phyloP scores from a whole-genome alignment of 2,888 invertebrate genomes.

The Drosophila paramelanica region DNA sequence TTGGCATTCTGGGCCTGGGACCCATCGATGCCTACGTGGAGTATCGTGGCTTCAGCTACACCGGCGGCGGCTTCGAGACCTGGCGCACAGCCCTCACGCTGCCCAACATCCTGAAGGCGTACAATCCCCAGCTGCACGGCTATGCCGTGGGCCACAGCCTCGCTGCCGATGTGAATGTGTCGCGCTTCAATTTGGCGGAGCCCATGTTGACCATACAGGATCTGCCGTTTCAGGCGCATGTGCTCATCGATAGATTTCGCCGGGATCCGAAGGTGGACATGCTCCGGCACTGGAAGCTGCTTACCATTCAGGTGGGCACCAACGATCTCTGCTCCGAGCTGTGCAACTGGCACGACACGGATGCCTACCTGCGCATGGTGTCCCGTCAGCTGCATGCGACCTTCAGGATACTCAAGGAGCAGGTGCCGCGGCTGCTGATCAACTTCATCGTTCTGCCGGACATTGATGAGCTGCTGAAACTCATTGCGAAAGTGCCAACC shows the following conservation, averaged over 20 bases:
- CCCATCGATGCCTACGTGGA: slow-evolving; percentile 82
- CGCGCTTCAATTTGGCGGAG: slow-evolving; percentile 87
- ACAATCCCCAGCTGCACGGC: slow-evolving; percentile 88
- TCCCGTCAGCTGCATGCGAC: slow-evolving; percentile 84
- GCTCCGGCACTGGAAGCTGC: slow-evolving; percentile 87
- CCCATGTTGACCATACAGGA: slow-evolving; percentile 86
- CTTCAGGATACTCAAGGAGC: slow-evolving; percentile 85
- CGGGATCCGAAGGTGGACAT: slow-evolving; percentile 86
- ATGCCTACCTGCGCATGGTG: slow-evolving; percentile 85
- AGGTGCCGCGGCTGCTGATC: slow-evolving; percentile 87
- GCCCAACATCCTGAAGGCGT: slow-evolving; percentile 88
- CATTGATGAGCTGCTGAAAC: slow-evolving; percentile 70
- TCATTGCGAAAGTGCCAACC: background rate
- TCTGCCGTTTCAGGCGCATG: slow-evolving; percentile 86
- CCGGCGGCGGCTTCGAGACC: slow-evolving; percentile 85
- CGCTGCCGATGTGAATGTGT: slow-evolving; percentile 78
- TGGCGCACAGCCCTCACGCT: slow-evolving; percentile 86
- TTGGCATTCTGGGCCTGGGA: slow-evolving; percentile 82
- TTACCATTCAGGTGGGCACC: slow-evolving; percentile 87
- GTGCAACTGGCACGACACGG: slow-evolving; percentile 85
- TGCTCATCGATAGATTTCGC: slow-evolving; percentile 86
- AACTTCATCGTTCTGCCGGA: slow-evolving; percentile 86
- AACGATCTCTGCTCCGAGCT: slow-evolving; percentile 87
- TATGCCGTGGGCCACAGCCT: slow-evolving; percentile 86
- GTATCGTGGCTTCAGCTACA: slow-evolving; percentile 85